Conservation (phyloP, 2,113 vertebrate species). For the Strigops habroptila region DNA sequence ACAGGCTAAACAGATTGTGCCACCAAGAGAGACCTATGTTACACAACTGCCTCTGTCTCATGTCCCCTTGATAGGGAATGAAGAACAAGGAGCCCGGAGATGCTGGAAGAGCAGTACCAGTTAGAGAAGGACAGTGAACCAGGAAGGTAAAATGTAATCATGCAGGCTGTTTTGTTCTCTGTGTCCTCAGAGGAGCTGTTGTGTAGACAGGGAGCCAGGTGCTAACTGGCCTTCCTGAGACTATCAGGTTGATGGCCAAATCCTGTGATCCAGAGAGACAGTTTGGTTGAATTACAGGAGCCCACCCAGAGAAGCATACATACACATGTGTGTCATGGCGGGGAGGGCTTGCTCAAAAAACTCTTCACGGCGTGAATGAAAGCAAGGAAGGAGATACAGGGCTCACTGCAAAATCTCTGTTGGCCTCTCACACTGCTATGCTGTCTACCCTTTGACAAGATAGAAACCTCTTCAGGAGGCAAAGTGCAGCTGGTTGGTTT, state of each 20-base stretch:
- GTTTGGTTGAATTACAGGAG: background rate
- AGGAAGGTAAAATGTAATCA: background rate
- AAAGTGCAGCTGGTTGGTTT: background rate
- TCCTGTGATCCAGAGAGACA: background rate
- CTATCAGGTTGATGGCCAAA: background rate
- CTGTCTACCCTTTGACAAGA: background rate
- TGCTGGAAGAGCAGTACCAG: background rate
- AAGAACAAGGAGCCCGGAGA: background rate
- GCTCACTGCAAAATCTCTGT: background rate
- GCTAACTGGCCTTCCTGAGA: background rate
- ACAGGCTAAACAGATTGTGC: background rate
- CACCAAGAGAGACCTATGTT: background rate
- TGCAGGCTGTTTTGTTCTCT: background rate
- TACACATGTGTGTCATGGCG: background rate
- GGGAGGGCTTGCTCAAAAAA: background rate
- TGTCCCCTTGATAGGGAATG: background rate
- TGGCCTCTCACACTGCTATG: background rate
- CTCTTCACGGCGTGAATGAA: background rate
- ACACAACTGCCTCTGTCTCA: background rate
- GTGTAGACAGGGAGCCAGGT: background rate
- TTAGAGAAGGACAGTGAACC: background rate
- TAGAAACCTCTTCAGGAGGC: background rate
- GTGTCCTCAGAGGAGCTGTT: background rate
- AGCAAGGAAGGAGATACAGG: background rate
- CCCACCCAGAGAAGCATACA: background rate